phyloP scores from a whole-genome alignment of 1,140 invertebrate species.

The Drosophila sucinea region DNA sequence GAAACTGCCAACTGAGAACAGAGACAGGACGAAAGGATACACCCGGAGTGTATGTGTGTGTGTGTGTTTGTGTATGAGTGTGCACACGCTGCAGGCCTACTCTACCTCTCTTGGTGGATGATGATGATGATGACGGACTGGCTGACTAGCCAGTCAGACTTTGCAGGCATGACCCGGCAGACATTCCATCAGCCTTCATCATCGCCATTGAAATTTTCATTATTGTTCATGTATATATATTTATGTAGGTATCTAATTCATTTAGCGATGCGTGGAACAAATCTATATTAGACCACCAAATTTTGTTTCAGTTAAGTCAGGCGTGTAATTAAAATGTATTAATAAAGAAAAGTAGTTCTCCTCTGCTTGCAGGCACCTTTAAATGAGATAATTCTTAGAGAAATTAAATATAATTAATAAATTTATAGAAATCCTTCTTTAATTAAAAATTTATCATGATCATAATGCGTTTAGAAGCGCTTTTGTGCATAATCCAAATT shows the following conservation, averaged over 20 bases:
- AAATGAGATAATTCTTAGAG: neutral
- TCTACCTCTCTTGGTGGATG: slow-evolving; percentile 57
- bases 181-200: slow-evolving; percentile 58
- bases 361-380: neutral
- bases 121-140: slow-evolving; percentile 37
- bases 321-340: slow-evolving; percentile 62
- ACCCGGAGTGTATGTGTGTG: slow-evolving; percentile 29
- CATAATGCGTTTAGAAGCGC: no score
- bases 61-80: slow-evolving; percentile 13
- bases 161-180: slow-evolving; percentile 34
- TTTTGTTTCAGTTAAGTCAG: slow-evolving; percentile 25
- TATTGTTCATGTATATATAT: slow-evolving; percentile 19
- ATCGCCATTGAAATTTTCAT: slow-evolving; percentile 59
- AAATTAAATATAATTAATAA: neutral
- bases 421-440: neutral
- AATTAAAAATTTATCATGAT: neutral
- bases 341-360: slow-evolving; percentile 25
- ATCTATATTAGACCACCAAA: slow-evolving; percentile 38
- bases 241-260: slow-evolving; percentile 43
- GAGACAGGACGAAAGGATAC: slow-evolving; percentile 57
- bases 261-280: slow-evolving; percentile 54
- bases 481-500: no score
- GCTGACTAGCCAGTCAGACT: slow-evolving; percentile 20
- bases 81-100: slow-evolving; percentile 37
- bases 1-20: slow-evolving; percentile 6